Base-by-base conservation (phyloP, 2,797 vertebrate genomes). In the Sarcophilus harrisii region DNA sequence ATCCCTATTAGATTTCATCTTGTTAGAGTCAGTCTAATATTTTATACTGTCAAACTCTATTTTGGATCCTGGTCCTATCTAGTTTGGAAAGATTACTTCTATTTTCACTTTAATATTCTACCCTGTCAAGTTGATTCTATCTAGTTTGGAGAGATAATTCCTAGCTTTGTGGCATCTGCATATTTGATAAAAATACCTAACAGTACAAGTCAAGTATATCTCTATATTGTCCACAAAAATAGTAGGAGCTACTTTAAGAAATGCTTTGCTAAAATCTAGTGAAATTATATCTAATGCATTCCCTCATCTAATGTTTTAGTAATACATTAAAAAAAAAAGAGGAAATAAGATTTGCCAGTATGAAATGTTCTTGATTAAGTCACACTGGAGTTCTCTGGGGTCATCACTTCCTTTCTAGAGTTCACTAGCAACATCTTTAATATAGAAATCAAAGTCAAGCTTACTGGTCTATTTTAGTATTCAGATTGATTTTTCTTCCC, bases 161-260 rank as follows among this genome's bases (percentile, higher is more conserved):
- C 18, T 45, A 81, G 18, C 0, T 81, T 81, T 24, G 18, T 81
- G 66, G n/a, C 2, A 81, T 81, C 66, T 38, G 6, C 32, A 38
- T 81, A 81, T 81, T 81, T 81, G 66, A 24, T 81, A 45, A 81
- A 81, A 81, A 24, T 81, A n/a, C 38, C n/a, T 45, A 81, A 81
- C 66, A 81, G n/a, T 38, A 21, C 18, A 81, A 81, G 66, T 81
- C 16, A 73, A 38, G 66, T 73, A 73, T 73, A 24, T 38, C n/a
- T 73, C 66, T 81, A 81, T 81, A 45, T n/a, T 81, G n/a, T 81
- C n/a, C 66, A 81, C n/a, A 81, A 81, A 73, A 81, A 81, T 81
- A 81, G n/a, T n/a, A 81, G n/a, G 16, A 81, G n/a, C 66, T 81
- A 81, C 66, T 81, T 81, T 81, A 81, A 81, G 66, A 81, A 81